phyloP scores from a whole-genome alignment of 2,888 invertebrate genomes.

The Xestia ashworthii region DNA sequence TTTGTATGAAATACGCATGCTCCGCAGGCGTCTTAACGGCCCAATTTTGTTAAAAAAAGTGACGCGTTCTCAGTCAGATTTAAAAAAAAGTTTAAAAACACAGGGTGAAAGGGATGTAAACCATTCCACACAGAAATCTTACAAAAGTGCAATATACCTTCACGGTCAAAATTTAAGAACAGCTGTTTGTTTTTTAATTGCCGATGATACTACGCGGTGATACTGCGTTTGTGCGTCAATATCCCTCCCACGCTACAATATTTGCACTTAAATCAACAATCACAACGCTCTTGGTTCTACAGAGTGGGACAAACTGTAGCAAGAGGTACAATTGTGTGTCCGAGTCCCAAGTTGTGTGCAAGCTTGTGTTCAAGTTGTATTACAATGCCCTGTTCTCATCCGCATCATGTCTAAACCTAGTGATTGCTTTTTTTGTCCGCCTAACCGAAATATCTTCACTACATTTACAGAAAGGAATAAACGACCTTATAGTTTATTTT shows the following conservation, averaged over 20 bases:
- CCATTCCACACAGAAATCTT: too few relatives aligned
- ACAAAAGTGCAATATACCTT: too few relatives aligned
- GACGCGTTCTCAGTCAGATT: not conserved
- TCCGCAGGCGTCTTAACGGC: too few relatives aligned
- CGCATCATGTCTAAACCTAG: not conserved
- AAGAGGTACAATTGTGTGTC: not conserved
- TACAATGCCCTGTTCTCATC: not conserved
- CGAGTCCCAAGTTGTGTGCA: slow-evolving; percentile 1
- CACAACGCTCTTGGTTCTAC: not conserved
- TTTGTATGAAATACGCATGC: too few relatives aligned
- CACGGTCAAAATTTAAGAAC: too few relatives aligned
- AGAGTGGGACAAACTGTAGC: not conserved
- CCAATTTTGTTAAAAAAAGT: too few relatives aligned
- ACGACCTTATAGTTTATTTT: not conserved
- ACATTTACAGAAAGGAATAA: not conserved
- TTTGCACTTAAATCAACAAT: not conserved
- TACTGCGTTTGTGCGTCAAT: too few relatives aligned
- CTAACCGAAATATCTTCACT: not conserved
- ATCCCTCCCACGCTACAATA: not conserved
- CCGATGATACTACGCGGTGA: too few relatives aligned
- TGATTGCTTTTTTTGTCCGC: not conserved
- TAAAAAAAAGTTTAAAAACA: not conserved
- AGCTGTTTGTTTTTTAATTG: too few relatives aligned
- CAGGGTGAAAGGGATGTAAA: not conserved
- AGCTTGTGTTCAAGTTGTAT: not conserved